These are phyloP conservation scores for Apolygus lucorum DNA, from an alignment of 1,140 invertebrate genomes.

Conservation along the genomic window DNA sequence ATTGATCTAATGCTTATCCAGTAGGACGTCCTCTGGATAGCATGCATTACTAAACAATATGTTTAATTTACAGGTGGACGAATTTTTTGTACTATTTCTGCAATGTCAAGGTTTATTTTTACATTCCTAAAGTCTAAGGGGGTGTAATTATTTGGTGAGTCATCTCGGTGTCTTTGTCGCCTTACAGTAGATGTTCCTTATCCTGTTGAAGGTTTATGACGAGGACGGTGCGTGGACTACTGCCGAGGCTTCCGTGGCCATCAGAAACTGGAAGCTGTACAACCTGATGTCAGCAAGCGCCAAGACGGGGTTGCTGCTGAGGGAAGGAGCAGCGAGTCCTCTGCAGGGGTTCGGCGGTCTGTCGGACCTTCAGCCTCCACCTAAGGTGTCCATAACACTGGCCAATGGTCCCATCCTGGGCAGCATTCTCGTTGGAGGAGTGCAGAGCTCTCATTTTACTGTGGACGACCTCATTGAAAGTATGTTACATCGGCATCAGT, in stretches of 20 bases:
- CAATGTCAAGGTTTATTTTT: no score
- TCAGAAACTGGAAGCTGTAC: not conserved
- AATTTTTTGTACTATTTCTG: no score
- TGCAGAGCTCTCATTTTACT: not conserved
- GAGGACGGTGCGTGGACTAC: conserved; percentile 1
- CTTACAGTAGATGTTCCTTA: no score
- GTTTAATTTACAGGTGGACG: no score
- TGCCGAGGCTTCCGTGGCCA: not conserved
- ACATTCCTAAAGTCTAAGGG: no score
- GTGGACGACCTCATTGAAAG: not conserved
- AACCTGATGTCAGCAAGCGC: not conserved
- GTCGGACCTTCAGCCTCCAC: not conserved
- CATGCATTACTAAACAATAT: no score
- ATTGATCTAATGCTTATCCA: no score
- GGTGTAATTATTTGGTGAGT: no score
- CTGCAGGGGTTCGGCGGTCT: not conserved
- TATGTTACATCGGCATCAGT: no score
- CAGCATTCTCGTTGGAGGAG: not conserved
- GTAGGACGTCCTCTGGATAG: no score
- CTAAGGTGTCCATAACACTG: not conserved
- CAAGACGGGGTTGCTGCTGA: not conserved
- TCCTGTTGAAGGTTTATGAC: not conserved
- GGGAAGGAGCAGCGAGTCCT: not conserved
- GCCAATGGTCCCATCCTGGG: not conserved
- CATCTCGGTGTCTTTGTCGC: no score